A percentile compares a stretch with the other conserved stretches of the same genome.
phyloP scores from a whole-genome alignment of 2,113 vertebrate species.

The Pelecanoides urinatrix region DNA sequence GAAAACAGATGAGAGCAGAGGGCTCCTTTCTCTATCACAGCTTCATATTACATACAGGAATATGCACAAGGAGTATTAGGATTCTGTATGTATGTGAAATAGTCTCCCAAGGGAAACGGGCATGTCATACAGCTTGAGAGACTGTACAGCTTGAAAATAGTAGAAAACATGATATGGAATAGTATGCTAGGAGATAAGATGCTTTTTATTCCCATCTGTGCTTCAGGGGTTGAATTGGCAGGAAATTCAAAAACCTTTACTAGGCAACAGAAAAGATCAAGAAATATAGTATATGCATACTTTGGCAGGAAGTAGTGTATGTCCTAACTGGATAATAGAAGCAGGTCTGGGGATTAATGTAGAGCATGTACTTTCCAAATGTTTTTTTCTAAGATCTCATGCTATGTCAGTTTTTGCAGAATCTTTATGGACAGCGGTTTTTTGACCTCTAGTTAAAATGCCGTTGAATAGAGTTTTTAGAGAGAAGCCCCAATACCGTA shows the following conservation, averaged over 20 bases:
- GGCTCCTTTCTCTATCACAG: background rate
- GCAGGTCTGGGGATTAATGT: background rate
- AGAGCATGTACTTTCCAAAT: background rate
- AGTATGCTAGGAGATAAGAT: conserved; percentile 1
- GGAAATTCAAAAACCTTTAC: conserved; percentile 32
- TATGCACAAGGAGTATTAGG: background rate
- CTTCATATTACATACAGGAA: background rate
- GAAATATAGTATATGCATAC: background rate
- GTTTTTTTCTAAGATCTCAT: background rate
- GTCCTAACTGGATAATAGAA: background rate
- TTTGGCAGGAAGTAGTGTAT: background rate
- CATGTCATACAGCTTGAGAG: background rate
- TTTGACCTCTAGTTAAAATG: background rate
- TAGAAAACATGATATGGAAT: conserved; percentile 15
- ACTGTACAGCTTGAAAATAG: conserved; percentile 7
- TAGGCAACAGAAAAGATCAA: conserved; percentile 36
- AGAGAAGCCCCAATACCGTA: background rate
- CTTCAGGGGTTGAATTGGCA: conserved; percentile 36
- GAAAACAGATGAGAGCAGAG: background rate
- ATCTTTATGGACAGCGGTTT: background rate
- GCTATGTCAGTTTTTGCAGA: background rate
- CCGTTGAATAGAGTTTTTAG: background rate
- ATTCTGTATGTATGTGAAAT: background rate
- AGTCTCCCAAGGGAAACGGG: background rate
- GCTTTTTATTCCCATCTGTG: conserved; percentile 31